A percentile compares a stretch with the other conserved stretches of the same genome.
phyloP scores from a whole-genome alignment of 2,113 vertebrate species.

The Cygnus atratus region DNA sequence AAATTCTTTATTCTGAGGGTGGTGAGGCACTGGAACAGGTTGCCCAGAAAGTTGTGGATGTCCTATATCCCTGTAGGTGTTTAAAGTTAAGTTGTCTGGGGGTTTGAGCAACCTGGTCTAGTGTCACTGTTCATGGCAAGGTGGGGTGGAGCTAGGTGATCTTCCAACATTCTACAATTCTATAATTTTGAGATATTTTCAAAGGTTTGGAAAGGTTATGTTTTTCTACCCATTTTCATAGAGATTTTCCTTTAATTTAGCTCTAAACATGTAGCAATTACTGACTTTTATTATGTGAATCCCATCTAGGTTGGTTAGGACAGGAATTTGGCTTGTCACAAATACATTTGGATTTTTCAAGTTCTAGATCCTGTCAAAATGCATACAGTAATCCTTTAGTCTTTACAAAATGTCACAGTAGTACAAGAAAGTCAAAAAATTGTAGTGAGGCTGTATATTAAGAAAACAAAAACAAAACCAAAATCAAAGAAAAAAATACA shows the following conservation, averaged over 20 bases:
- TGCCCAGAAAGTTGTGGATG: no score
- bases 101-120: no score
- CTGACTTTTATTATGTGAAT: background rate
- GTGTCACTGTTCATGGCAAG: no score
- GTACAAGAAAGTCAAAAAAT: background rate
- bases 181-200: background rate
- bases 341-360: background rate
- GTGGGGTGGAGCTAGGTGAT: no score
- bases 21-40: no score
- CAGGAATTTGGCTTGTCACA: background rate
- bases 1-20: no score
- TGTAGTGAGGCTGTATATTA: background rate
- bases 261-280: background rate
- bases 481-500: no score
- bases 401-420: background rate
- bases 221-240: background rate
- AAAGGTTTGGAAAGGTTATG: background rate
- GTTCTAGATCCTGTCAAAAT: background rate
- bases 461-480: background rate
- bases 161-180: no score
- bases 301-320: background rate
- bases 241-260: background rate
- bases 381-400: background rate
- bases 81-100: no score
- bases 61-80: no score